Evolutionary conservation across 2,113 vertebrate species (phyloP).

Genomic region (Clarias magur): DNA sequence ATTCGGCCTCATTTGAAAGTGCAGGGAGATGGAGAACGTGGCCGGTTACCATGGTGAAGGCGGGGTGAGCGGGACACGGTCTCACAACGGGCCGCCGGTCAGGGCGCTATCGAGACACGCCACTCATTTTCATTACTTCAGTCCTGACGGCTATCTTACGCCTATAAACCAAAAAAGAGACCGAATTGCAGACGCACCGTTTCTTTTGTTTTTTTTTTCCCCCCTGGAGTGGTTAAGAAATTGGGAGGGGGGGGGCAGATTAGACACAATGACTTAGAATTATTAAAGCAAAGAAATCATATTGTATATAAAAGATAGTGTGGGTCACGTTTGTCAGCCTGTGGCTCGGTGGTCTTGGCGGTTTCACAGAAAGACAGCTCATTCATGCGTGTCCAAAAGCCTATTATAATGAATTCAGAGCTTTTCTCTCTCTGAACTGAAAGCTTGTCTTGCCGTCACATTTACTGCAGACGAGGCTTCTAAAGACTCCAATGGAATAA

Average conservation of each 20-base stretch:
- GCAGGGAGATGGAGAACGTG: slow-evolving; percentile 5
- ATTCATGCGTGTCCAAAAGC: neutral
- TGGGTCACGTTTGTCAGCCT: slow-evolving; percentile 21
- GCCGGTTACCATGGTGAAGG: slow-evolving; percentile 53
- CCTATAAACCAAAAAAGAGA: slow-evolving; percentile 22
- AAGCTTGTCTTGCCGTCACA: neutral
- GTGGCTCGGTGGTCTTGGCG: neutral
- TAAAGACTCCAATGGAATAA: neutral
- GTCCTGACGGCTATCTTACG: slow-evolving; percentile 31
- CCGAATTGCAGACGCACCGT: slow-evolving; percentile 19
- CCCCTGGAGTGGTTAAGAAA: neutral
- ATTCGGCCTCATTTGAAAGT: slow-evolving; percentile 5
- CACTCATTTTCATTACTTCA: slow-evolving; percentile 39
- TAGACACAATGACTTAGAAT: slow-evolving; percentile 2
- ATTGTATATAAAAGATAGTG: neutral
- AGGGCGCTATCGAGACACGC: slow-evolving; percentile 12
- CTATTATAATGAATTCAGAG: neutral
- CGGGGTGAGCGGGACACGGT: slow-evolving; percentile 27
- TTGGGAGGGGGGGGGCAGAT: neutral
- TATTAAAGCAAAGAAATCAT: neutral
- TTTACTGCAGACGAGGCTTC: neutral
- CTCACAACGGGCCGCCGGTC: slow-evolving; percentile 15
- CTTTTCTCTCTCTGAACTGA: neutral
- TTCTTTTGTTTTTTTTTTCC: neutral
- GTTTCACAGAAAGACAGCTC: neutral